These are phyloP conservation scores for Natator depressus DNA, from an alignment of 2,113 vertebrate genomes.

Conservation along the genomic window DNA sequence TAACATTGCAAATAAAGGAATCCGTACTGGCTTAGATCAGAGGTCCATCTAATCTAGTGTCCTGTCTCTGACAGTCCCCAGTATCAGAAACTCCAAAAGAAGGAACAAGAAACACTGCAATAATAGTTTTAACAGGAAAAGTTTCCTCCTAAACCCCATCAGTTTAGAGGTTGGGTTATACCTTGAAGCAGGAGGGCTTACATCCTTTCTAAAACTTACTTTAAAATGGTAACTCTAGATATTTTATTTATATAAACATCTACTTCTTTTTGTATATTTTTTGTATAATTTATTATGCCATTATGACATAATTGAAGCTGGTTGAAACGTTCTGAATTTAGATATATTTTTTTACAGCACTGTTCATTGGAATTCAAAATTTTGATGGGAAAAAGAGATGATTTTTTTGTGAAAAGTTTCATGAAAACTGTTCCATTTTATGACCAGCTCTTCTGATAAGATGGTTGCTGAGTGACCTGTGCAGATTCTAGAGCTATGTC, in stretches of 20 bases:
- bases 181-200: not conserved
- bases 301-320: not conserved
- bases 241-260: not conserved
- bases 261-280: not conserved
- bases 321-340: constrained; percentile 18
- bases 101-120: constrained; percentile 10
- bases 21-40: not conserved
- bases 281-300: not conserved
- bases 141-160: constrained; percentile 18
- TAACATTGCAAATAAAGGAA: constrained; percentile 3
- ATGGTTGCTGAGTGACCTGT: not conserved
- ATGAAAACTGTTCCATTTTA: not conserved
- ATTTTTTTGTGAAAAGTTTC: not conserved
- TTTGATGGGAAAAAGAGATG: not conserved
- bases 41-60: constrained; percentile 57
- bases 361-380: not conserved
- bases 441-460: not conserved
- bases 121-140: constrained; percentile 56
- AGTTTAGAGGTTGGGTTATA: not conserved
- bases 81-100: not conserved
- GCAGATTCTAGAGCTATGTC: not conserved
- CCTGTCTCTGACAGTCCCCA: constrained; percentile 31
- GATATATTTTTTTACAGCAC: not conserved
- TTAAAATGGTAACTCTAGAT: not conserved
- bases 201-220: not conserved